Conservation (phyloP, 2,113 vertebrate genomes). For the Vireo altiloquus region DNA sequence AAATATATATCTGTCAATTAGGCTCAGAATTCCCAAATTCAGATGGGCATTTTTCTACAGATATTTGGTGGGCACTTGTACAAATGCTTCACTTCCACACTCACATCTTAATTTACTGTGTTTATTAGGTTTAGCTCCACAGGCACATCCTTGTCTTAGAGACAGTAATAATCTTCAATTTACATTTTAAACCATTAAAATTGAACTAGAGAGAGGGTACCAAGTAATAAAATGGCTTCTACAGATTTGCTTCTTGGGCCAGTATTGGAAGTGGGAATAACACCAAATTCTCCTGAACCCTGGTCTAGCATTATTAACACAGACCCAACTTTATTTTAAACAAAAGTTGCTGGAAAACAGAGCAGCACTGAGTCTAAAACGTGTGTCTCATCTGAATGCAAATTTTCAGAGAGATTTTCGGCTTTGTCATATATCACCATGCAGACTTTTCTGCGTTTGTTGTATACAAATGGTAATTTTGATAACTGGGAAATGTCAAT, state of each 20-base stretch:
- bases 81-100: not conserved
- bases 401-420: not conserved
- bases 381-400: not conserved
- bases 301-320: not conserved
- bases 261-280: not conserved
- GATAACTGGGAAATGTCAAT: not conserved
- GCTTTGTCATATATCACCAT: not conserved
- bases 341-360: not conserved
- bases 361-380: not conserved
- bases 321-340: not conserved
- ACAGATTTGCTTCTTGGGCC: not conserved
- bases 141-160: not conserved
- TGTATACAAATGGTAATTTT: not conserved
- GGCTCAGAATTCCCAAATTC: not conserved
- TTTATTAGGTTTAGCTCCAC: not conserved
- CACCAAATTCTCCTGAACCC: not conserved
- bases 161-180: not conserved
- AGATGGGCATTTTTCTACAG: not conserved
- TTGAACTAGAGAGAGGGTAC: not conserved
- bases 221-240: not conserved
- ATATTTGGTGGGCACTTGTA: not conserved
- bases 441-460: not conserved
- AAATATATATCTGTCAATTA: not conserved
- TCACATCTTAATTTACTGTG: not conserved
- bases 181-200: not conserved